Conservation (phyloP, 2,797 vertebrate genomes). For the Podarcis siculus region DNA sequence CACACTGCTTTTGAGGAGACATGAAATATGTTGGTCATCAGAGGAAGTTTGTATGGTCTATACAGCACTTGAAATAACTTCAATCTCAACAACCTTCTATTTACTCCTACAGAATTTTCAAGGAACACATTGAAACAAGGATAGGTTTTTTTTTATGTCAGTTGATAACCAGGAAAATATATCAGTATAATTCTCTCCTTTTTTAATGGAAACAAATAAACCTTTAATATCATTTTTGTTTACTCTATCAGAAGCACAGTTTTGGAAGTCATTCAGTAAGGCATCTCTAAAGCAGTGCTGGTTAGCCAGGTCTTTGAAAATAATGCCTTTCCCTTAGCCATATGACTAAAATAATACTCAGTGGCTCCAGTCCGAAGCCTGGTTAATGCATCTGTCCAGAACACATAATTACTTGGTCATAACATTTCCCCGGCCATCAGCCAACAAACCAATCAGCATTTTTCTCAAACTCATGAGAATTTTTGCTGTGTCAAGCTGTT, state of each 20-base stretch:
- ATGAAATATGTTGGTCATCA: neutral
- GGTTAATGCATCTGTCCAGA: constrained; percentile 93
- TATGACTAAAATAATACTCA: constrained; percentile 90
- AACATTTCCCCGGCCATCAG: constrained; percentile 87
- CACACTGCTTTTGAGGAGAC: neutral
- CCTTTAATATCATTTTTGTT: constrained; percentile 85
- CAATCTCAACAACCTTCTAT: neutral
- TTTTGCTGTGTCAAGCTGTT: constrained; percentile 88
- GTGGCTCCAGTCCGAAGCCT: constrained; percentile 90
- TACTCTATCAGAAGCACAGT: constrained; percentile 81
- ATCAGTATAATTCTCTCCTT: constrained; percentile 71
- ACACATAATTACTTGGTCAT: constrained; percentile 89
- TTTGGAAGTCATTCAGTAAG: constrained; percentile 81
- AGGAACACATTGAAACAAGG: constrained; percentile 40
- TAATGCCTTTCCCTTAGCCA: constrained; percentile 83
- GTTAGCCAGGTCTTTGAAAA: constrained; percentile 83
- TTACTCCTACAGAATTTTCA: neutral
- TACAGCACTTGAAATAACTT: constrained; percentile 6
- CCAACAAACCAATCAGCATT: constrained; percentile 86
- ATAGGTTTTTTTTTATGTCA: constrained; percentile 55
- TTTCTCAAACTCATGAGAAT: constrained; percentile 81
- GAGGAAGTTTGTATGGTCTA: neutral
- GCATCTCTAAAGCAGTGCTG: constrained; percentile 78
- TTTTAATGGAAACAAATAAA: constrained; percentile 71
- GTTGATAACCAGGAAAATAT: constrained; percentile 76